Percentiles rank a stretch among this genome's conserved stretches.
Conservation (phyloP, 2,888 invertebrate species). For the Patella ulyssiponensis region DNA sequence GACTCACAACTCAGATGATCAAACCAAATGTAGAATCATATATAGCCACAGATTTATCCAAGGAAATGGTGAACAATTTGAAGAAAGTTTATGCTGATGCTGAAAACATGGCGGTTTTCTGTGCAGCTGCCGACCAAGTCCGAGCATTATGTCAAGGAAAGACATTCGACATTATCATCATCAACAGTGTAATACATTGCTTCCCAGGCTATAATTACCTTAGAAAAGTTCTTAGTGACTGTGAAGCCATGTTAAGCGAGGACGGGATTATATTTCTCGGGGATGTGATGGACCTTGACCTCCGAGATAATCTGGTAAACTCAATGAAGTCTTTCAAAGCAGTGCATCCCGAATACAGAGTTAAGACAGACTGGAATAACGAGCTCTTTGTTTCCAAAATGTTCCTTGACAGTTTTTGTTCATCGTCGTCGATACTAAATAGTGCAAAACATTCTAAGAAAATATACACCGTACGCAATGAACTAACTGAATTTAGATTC, state of each 20-base stretch:
- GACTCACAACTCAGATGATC: conserved; percentile 5
- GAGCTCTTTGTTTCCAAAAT: neutral
- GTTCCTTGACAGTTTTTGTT: neutral
- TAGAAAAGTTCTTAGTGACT: neutral
- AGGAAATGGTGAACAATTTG: neutral
- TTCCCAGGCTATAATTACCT: neutral
- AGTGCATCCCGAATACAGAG: neutral
- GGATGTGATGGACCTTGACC: neutral
- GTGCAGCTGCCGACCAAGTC: neutral
- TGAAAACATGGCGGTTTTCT: neutral
- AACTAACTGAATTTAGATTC: neutral
- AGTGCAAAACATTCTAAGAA: neutral
- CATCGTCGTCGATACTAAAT: neutral
- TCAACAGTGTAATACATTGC: neutral
- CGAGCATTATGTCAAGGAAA: neutral
- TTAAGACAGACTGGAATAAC: neutral
- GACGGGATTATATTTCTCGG: neutral
- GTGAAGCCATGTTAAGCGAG: neutral
- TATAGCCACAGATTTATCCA: neutral
- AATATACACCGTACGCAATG: neutral
- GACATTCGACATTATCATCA: neutral
- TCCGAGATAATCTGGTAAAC: neutral
- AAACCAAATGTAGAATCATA: neutral
- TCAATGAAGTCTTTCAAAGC: neutral
- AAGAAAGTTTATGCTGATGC: neutral